phyloP scores from a whole-genome alignment of 2,113 vertebrate genomes.

The Sapajus apella region DNA sequence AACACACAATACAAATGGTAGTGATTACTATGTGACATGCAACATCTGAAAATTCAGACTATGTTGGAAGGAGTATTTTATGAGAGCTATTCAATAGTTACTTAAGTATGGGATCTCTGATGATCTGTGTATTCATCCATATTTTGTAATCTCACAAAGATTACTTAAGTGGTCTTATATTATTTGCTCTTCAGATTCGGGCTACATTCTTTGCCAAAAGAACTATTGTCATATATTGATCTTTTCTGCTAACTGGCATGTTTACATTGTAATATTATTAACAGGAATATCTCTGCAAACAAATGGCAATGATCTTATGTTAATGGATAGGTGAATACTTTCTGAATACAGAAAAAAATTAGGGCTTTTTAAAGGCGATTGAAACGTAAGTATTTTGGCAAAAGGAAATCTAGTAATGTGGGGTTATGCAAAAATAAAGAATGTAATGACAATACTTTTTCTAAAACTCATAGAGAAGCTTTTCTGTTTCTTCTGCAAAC shows the following conservation, averaged over 20 bases:
- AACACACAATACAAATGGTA: not conserved
- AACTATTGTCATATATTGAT: not conserved
- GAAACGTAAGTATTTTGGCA: not conserved
- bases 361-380: constrained; percentile 3
- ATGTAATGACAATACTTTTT: not conserved
- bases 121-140: not conserved
- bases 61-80: not conserved
- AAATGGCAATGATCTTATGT: not conserved
- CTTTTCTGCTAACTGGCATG: not conserved
- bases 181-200: constrained; percentile 23
- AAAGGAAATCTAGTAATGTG: not conserved
- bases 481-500: not conserved
- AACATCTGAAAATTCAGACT: not conserved
- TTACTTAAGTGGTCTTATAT: not conserved
- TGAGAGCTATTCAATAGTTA: not conserved
- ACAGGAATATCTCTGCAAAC: not conserved
- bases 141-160: not conserved
- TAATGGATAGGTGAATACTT: not conserved
- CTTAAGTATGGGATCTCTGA: not conserved
- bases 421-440: not conserved
- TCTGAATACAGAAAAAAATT: not conserved
- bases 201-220: not conserved
- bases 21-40: not conserved
- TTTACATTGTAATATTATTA: not conserved
- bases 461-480: not conserved